These are phyloP conservation scores for Agriopis leucophaearia DNA, from an alignment of 2,888 invertebrate genomes.

Conservation along the genomic window DNA sequence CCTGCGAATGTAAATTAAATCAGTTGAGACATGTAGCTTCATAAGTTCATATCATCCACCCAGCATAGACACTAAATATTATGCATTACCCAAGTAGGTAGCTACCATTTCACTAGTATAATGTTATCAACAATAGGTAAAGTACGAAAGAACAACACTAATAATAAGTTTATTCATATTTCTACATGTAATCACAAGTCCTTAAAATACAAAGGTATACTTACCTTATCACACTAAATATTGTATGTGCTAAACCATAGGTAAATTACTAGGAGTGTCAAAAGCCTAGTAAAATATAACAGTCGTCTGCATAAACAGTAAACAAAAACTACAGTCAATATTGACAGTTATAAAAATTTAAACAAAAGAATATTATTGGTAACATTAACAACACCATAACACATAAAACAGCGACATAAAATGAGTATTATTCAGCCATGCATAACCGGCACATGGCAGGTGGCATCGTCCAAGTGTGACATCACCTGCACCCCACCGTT, in stretches of 20 bases:
- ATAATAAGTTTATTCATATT: background rate
- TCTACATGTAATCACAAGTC: no score
- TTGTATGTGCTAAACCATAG: background rate
- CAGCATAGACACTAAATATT: background rate
- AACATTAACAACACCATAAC: slow-evolving; percentile 20
- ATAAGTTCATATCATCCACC: slow-evolving; percentile 10
- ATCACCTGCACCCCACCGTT: slow-evolving; percentile 78
- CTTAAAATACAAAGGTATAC: no score
- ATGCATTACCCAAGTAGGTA: background rate
- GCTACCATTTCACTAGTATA: background rate
- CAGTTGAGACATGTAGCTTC: slow-evolving; percentile 1
- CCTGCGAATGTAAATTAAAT: slow-evolving; percentile 51
- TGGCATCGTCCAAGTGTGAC: slow-evolving; percentile 74
- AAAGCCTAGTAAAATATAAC: background rate
- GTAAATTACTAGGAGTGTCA: background rate
- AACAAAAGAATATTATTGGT: slow-evolving; percentile 24
- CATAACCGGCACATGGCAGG: slow-evolving; percentile 73
- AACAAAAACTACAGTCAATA: background rate
- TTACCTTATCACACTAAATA: no score
- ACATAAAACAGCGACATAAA: slow-evolving; percentile 15
- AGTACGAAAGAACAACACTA: background rate
- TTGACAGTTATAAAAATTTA: background rate
- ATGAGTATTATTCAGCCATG: slow-evolving; percentile 64
- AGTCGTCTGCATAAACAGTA: background rate
- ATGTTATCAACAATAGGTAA: background rate